Base-by-base conservation (phyloP, 2,888 invertebrate species). In the Diarsia mendica region DNA sequence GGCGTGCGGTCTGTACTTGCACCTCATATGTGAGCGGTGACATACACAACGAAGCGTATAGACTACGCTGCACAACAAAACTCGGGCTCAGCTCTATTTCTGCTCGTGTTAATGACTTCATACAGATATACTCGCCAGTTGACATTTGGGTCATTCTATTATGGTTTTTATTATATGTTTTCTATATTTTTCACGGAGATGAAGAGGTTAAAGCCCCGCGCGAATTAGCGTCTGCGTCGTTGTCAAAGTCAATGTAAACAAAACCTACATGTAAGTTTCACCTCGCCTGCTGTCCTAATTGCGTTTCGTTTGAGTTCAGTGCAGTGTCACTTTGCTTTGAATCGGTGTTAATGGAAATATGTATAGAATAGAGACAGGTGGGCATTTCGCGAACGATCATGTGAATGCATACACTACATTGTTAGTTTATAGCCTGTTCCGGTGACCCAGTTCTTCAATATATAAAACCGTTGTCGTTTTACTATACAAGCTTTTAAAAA, bases 71-170 rank as follows among this genome's bases (percentile, higher is more conserved):
- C 61, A 69, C 74, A 65, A n/a, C 75, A 67, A 58, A n/a, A 64
- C 33, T 68, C 81, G 49, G 39, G 75, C 82, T 81, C 85, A 75
- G 44, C 87, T 75, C 85, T 95, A 95, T 95, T 95, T 94, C 90
- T 88, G 92, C 82, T 83, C 91, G 87, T 75, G 93, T 94, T 94
- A 95, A 93, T 94, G 95, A 95, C 94, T 94, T 90, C 91, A 89
- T 89, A 84, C 90, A 87, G 88, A 90, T 89, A 85, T 90, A 86
- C 88, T 87, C 86, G 88, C 89, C 90, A 89, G 91, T 93, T 93
- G 93, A 93, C 94, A 95, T 95, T 93, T 94, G 91, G 94, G 94
- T 94, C 94, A 91, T 87, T 90, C 93, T 92, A 92, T 92, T 90
- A 90, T 83, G 82, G 89, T 83, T 77, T 83, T 83, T 72, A 85